Evolutionary conservation across 2,888 invertebrate species (phyloP), one percentile per base, ranked within the genome.

Genomic region (Clusia tigrina): DNA sequence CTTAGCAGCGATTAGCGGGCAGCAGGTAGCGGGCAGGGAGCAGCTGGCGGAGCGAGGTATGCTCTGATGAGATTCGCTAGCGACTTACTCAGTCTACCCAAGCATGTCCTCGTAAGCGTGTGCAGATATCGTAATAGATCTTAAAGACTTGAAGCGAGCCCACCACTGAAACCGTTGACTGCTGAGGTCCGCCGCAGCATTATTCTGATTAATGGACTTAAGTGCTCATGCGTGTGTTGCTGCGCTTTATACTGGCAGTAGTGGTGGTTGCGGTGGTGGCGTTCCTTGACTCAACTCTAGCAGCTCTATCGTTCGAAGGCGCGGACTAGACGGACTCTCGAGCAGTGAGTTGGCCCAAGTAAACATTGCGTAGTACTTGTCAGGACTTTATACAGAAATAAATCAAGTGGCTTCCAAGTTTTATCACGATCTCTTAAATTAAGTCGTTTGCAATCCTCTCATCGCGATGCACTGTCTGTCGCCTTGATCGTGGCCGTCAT

Each of bases 401-500:
- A 80, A 80, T 80, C 80, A 80, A 78, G 80, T 78, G 80, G 80
- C 81, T 80, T 80, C 80, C 80, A 80, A 81, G 73, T 81, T 80
- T 80, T 81, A 80, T 80, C 80, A 80, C 80, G 80, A 80, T 80
- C 80, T 80, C 79, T 76, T 80, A 80, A 80, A 80, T 80, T 81
- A 78, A 69, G 78, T 72, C 77, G 78, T 75, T 71, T 66, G 58
- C 63, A 64, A 60, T 62, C 59, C 48, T 52, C 64, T 61, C 56
- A 65, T 62, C 62, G 60, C 67, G 67, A 67, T 64, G 67, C 67
- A 69, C 48, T 20, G 42, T 42, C 42, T 59, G 60, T 60, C 60
- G 54, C 59, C 65, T 2, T 48, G 20, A 62, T 62, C 63, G 60
- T 65, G 48, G 24, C 42, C 60, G 25, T 60, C 53, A 62, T 22